Base-by-base conservation (phyloP, 1,140 invertebrate genomes). In the Papilio polytes region DNA sequence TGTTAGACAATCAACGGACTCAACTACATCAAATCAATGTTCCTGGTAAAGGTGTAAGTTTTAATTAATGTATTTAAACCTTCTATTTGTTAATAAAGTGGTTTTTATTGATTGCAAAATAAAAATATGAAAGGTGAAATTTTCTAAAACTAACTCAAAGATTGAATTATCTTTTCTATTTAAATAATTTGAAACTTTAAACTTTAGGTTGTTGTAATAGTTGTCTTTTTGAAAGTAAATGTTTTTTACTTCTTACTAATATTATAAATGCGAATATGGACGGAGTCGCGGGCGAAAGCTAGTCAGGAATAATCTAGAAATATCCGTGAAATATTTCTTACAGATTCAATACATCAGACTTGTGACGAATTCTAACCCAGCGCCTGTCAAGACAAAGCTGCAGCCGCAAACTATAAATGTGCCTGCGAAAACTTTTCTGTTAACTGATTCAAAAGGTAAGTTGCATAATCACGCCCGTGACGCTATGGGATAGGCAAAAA, bases 281-380 rank as follows among this genome's bases (percentile, higher is more conserved):
- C 7, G 7, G 36, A 41, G 36, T 41, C 7, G 6, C 7, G 36
- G 36, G 3, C 36, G 7, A 41, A 41, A 41, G 36, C 10, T 48
- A 48, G 20, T 70, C 4, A 22, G 7, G 3, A 31, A 31, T 12
- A 36, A 48, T 48, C 12, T 48, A 13, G 12, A 13, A 48, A 48
- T 13, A 48, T 48, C 46, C 15, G 46, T 8, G 36, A 48, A 15
- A 13, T 73, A 44, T 73, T 73, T 82, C 83, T 88, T 94, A 79
- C 85, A 97, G 96, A 96, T 97, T 66, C 97, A 97, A 90, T 97
- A 97, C 90, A 97, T 98, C 4, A 95, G 97, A 86, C 93, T 98
- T 80, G 96, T 97, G 6, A 96, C 96, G 12, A 87, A 95, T 93
- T 78, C 86, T 0, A 80, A 84, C 41, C 20, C 86, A 8, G 73